Base-by-base conservation (phyloP, 2,797 vertebrate genomes). In the Lacerta agilis region DNA sequence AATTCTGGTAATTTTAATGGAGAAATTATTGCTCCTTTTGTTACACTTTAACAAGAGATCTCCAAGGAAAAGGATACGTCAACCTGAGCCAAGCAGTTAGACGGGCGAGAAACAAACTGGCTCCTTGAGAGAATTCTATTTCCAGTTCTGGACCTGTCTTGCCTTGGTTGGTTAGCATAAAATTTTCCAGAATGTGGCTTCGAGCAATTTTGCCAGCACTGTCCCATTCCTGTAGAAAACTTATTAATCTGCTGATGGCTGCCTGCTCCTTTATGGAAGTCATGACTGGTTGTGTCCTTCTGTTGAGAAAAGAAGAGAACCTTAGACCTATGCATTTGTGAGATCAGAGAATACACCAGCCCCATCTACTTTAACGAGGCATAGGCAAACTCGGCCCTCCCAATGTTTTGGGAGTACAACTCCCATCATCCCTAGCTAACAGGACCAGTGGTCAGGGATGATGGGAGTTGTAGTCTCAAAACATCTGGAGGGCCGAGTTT, bases 181-280 rank as follows among this genome's bases (percentile, higher is more conserved):
- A 99, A n/a, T 92, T 96, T 43, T 85, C 91, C 64, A 98, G 93
- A 90, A 98, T 96, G 79, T 87, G 95, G 18, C 82, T 84, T 82
- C 96, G 97, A 73, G 92, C 89, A 0, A 41, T 86, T 92, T 88
- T 94, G 90, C 95, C 95, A 0, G 96, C 96, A 0, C 92, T 97
- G 90, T 98, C 98, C 98, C 98, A 98, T 9, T 98, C 96, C 2
- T 96, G 96, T 41, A 98, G 96, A 84, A 98, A 98, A 82, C 88
- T 86, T 82, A 97, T 93, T 0, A 98, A 96, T 88, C 95, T 95
- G 78, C 94, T 95, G 84, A 97, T 95, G 41, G 96, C 96, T 55
- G 96, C 93, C 83, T 97, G 96, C 55, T 97, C 97, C 88, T 96
- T 97, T 87, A 94, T 89, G 72, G 94, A 96, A 75, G 94, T 94